A percentile compares a stretch with the other conserved stretches of the same genome.
Conservation (phyloP, 2,113 vertebrate genomes). For the Sturnira hondurensis region DNA sequence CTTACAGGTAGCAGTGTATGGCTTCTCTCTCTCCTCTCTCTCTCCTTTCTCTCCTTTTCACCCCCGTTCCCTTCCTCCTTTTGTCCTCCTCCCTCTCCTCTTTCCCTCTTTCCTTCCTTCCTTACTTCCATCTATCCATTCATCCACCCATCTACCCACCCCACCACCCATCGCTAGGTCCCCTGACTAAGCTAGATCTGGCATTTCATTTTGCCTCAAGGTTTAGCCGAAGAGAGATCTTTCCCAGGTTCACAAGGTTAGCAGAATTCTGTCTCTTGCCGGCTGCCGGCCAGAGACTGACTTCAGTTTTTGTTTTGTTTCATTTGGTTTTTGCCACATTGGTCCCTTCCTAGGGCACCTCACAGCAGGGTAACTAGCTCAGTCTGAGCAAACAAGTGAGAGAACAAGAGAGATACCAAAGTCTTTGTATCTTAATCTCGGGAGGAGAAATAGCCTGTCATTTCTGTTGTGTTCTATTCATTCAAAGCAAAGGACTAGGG, state of each 20-base stretch:
- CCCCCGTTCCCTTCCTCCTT: not conserved
- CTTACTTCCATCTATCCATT: not conserved
- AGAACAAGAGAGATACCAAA: not conserved
- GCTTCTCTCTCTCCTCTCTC: not conserved
- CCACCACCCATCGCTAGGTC: not conserved
- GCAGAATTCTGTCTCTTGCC: not conserved
- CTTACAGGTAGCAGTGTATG: not conserved
- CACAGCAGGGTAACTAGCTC: not conserved
- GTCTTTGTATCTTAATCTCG: not conserved
- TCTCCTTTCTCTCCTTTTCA: no score
- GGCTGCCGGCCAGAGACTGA: not conserved
- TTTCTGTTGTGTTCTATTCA: not conserved
- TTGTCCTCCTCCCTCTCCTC: no score
- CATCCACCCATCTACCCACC: not conserved
- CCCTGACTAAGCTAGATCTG: not conserved
- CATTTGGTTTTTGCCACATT: not conserved
- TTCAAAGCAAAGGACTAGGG: not conserved
- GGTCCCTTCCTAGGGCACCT: not conserved
- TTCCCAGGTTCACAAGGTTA: not conserved
- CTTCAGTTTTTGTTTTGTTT: not conserved
- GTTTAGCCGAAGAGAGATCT: not conserved
- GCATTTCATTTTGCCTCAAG: not conserved
- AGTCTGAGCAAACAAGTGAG: not conserved
- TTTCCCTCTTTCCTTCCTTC: no score
- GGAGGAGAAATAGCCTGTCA: not conserved